Percentiles rank a stretch among this genome's conserved stretches.
Evolutionary conservation across 37 sponge, comb jelly and placozoan genomes (phyloP).

Genomic region (Geodia barretti): DNA sequence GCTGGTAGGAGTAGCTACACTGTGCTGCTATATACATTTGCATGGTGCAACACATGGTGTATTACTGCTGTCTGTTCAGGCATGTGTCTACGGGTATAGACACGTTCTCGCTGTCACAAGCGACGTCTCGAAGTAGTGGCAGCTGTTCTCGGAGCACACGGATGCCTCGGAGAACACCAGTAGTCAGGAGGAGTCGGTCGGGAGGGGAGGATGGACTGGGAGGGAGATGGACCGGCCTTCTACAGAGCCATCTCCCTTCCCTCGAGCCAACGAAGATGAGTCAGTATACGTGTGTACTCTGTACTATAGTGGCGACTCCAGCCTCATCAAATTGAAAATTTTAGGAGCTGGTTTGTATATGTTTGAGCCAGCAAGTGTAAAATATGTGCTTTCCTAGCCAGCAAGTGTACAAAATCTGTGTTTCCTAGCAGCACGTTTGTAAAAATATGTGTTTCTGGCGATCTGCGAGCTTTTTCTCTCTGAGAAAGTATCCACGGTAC

Average conservation of each 20-base stretch:
- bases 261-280: constrained; percentile 80
- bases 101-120: background rate
- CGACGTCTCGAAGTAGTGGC: background rate
- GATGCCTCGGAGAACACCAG: background rate
- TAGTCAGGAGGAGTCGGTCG: background rate
- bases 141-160: background rate
- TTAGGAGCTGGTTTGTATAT: too few species aligned
- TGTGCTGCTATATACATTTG: background rate
- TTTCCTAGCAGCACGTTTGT: too few species aligned
- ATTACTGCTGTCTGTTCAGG: background rate
- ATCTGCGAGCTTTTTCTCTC: too few species aligned
- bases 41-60: background rate
- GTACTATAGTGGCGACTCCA: too few species aligned
- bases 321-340: too few species aligned
- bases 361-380: too few species aligned
- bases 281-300: constrained; percentile 32
- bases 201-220: too few species aligned
- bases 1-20: constrained; percentile 19
- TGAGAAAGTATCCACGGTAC: too few species aligned
- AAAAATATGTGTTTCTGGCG: too few species aligned
- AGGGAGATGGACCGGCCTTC: background rate
- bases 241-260: constrained; percentile 70
- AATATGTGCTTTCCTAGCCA: too few species aligned
- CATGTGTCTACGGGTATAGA: background rate
- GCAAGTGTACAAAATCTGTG: too few species aligned